phyloP scores from a whole-genome alignment of 2,888 invertebrate species.

The Eupeodes luniger region DNA sequence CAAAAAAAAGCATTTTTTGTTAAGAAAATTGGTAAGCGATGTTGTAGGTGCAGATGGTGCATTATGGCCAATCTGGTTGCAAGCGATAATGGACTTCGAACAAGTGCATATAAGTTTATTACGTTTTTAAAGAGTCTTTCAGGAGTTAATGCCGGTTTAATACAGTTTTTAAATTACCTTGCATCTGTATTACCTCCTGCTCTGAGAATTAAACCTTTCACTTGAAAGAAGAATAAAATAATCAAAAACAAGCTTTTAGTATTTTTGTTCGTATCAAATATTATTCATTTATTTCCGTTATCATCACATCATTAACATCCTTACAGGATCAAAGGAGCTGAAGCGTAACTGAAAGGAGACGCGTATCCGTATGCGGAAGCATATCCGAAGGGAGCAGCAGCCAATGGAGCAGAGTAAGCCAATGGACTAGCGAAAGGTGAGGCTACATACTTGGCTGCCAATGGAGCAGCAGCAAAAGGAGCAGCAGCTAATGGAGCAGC shows the following conservation, averaged over 20 bases:
- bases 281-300: constrained; percentile 17
- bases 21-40: neutral
- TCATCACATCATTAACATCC: neutral
- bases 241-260: neutral
- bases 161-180: neutral
- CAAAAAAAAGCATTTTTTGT: constrained; percentile 26
- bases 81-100: neutral
- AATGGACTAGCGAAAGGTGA: constrained; percentile 25
- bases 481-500: constrained; percentile 38
- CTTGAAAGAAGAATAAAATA: no score
- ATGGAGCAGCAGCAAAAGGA: constrained; percentile 47
- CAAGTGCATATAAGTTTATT: neutral
- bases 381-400: constrained; percentile 39
- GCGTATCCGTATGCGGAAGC: constrained; percentile 42
- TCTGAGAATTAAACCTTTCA: no score
- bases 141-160: neutral
- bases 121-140: neutral
- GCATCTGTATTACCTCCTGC: no score
- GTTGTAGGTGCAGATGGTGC: constrained; percentile 6
- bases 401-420: constrained; percentile 41
- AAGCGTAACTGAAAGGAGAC: constrained; percentile 13
- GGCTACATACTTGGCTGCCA: constrained; percentile 51
- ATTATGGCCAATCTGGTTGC: neutral
- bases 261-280: neutral
- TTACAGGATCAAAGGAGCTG: constrained; percentile 32